A percentile compares a stretch with the other conserved stretches of the same genome.
Conservation (phyloP, 2,888 invertebrate species). For the Temnothorax ravouxi region DNA sequence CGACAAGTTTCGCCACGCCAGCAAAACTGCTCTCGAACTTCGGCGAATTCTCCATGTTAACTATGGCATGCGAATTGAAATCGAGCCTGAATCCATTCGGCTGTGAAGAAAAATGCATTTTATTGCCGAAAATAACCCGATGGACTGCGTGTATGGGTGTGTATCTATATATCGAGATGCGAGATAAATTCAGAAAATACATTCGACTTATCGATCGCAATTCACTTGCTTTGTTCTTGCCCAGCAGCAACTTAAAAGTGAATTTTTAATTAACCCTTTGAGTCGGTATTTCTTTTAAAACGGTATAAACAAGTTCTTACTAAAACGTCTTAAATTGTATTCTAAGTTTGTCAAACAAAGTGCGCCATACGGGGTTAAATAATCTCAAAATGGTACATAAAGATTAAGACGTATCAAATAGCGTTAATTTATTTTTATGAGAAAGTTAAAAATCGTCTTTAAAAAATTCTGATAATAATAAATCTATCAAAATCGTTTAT, state of each 20-base stretch:
- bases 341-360: neutral
- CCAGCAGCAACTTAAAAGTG: neutral
- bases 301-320: neutral
- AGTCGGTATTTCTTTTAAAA: neutral
- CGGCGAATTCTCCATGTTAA: slow-evolving; percentile 51
- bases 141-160: neutral
- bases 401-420: neutral
- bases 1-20: slow-evolving; percentile 56
- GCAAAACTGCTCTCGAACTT: slow-evolving; percentile 61
- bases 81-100: slow-evolving; percentile 62
- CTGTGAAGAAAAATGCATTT: slow-evolving; percentile 61
- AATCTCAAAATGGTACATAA: neutral
- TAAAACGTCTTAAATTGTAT: neutral
- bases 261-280: slow-evolving; percentile 17
- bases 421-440: neutral
- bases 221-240: neutral
- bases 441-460: neutral
- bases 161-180: neutral
- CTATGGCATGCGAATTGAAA: slow-evolving; percentile 47
- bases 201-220: neutral
- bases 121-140: slow-evolving; percentile 17
- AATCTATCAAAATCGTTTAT: neutral
- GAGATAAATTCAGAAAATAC: slow-evolving; percentile 5
- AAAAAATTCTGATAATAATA: neutral
- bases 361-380: neutral